Base-by-base conservation (phyloP, 2,113 vertebrate genomes). In the Barnardius zonarius region DNA sequence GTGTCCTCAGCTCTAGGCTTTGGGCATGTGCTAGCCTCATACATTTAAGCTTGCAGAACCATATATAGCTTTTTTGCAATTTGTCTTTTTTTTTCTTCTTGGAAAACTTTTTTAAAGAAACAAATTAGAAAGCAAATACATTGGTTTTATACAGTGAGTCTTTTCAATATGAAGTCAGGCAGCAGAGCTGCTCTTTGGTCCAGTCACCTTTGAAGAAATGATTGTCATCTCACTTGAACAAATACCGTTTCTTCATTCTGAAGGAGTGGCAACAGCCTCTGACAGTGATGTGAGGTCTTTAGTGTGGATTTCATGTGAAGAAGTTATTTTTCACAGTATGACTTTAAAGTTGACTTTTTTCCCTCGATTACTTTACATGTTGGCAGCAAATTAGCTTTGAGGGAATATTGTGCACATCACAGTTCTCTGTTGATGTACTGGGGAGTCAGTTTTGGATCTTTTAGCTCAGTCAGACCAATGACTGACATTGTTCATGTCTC, bases 311-410 rank as follows among this genome's bases (percentile, higher is more conserved):
- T 81, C 77, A 62, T 33, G 86, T 5, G 6, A 78, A 72, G 76
- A 94, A 86, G 81, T 85, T 85, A 67, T 84, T 95, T 93, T 93
- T 94, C 97, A 57, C 93, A 88, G 92, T 79, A 15, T 96, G 96
- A 86, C 96, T 96, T 96, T 84, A 96, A 94, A 96, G 77, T 28
- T 68, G 91, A 84, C 92, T 93, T 85, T 93, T 78, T 88, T 52
- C 44, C 64, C 63, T 75, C 94, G 90, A 76, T 96, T 91, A 87
- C 69, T 88, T 43, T 85, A 90, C 91, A 80, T 83, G 59, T 93
- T 96, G 97, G 93, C 91, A 96, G 94, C 96, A 96, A 95, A 94
- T 97, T 92, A 96, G 84, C 90, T 97, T 95, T 88, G 95, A 97
- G 95, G 82, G 90, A 86, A 57, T 79, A 67, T 33, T 79, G 95